Conservation (phyloP, 2,888 invertebrate species). For the Pollenia griseotomentosa region DNA sequence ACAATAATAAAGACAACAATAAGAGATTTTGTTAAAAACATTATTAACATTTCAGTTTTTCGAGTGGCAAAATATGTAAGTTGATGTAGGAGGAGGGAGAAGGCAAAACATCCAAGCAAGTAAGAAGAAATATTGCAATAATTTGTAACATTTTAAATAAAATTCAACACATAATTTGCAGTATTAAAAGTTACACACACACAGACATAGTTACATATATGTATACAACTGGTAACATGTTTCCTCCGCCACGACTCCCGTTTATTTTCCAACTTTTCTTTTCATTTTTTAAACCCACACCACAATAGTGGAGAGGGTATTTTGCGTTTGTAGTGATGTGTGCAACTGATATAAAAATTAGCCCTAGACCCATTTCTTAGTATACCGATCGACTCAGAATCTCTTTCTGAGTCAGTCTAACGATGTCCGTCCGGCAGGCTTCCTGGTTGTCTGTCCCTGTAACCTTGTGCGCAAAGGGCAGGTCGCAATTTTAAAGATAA, state of each 20-base stretch:
- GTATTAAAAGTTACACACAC: conserved; percentile 5
- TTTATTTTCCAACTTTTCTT: background rate
- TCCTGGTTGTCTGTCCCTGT: too few species aligned
- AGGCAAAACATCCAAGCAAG: conserved; percentile 32
- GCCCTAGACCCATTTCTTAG: too few species aligned
- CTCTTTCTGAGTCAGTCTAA: too few species aligned
- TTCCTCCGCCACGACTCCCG: too few species aligned
- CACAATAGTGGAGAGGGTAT: too few species aligned
- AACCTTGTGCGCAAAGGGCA: too few species aligned
- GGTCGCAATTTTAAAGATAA: too few species aligned
- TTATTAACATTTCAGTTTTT: conserved; percentile 30
- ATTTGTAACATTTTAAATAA: conserved; percentile 63
- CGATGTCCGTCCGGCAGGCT: too few species aligned
- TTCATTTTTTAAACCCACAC: too few species aligned
- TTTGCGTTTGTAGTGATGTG: too few species aligned
- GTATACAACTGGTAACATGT: background rate
- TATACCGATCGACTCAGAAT: too few species aligned
- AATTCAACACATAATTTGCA: conserved; percentile 55
- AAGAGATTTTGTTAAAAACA: conserved; percentile 31
- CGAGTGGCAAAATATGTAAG: background rate
- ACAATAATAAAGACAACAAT: background rate
- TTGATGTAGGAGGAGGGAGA: background rate
- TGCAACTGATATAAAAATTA: too few species aligned
- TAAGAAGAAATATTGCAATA: conserved; percentile 61
- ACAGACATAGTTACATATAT: background rate